A percentile compares a stretch with the other conserved stretches of the same genome.
Conservation (phyloP, 2,113 vertebrate species). For the Riparia riparia region DNA sequence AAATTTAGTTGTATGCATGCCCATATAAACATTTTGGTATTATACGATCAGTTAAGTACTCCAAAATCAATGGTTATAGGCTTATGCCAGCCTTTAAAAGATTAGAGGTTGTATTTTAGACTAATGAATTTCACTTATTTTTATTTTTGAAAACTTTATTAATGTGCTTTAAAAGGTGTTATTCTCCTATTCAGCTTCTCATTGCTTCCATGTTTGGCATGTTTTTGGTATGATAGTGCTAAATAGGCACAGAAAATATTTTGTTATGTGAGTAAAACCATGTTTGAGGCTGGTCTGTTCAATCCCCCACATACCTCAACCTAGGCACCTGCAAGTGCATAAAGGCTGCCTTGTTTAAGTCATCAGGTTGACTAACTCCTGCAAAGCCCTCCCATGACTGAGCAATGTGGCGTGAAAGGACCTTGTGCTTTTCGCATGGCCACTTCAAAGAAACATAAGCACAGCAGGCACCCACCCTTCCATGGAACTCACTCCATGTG, state of each 20-base stretch:
- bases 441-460: background rate
- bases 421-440: background rate
- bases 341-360: conserved; percentile 1
- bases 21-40: conserved; percentile 19
- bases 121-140: conserved; percentile 4
- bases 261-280: background rate
- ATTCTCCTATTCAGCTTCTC: background rate
- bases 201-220: background rate
- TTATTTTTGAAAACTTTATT: conserved; percentile 7
- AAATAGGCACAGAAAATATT: background rate
- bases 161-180: background rate
- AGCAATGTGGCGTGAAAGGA: background rate
- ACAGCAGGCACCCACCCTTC: background rate
- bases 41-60: background rate
- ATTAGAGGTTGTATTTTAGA: background rate
- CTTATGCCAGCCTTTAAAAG: conserved; percentile 10
- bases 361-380: background rate
- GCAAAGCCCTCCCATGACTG: background rate
- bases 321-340: background rate
- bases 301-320: background rate
- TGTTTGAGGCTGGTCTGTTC: background rate
- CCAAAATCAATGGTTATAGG: background rate
- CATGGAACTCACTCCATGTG: background rate
- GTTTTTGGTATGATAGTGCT: background rate
- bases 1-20: background rate